A percentile compares a stretch with the other conserved stretches of the same genome.
Evolutionary conservation across 2,797 vertebrate species (phyloP).

Genomic region (Loriculus beryllinus): DNA sequence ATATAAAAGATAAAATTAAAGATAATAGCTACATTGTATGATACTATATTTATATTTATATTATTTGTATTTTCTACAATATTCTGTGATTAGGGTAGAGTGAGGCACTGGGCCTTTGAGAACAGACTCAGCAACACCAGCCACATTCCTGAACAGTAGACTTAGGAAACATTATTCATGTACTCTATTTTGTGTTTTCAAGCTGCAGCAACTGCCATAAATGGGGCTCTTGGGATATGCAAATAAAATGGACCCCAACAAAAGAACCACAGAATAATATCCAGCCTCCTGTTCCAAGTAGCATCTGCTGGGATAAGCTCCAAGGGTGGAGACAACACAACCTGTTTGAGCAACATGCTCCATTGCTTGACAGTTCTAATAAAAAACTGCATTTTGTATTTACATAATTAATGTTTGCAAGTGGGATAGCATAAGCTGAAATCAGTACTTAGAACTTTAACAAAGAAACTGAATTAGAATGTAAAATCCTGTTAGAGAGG

Average conservation of each 20-base stretch:
- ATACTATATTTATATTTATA: background rate
- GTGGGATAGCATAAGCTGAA: background rate
- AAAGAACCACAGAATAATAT: background rate
- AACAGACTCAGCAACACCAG: background rate
- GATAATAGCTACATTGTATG: background rate
- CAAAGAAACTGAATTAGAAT: background rate
- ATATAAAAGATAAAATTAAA: background rate
- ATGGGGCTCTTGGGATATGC: fast-evolving
- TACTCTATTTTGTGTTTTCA: background rate
- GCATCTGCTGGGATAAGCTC: background rate
- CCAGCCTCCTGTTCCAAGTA: background rate
- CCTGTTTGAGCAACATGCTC: background rate
- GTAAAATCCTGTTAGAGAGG: background rate
- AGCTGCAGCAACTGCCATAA: background rate
- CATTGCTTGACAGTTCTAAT: background rate
- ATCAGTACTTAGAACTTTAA: background rate
- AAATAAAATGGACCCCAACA: background rate
- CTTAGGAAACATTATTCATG: background rate
- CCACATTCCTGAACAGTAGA: background rate
- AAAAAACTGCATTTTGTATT: background rate
- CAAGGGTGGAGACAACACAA: background rate
- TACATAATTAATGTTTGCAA: background rate
- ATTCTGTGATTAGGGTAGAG: background rate
- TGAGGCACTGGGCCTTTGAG: background rate
- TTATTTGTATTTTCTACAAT: background rate